Base-by-base conservation (phyloP, 2,888 invertebrate genomes). In the Apamea anceps region DNA sequence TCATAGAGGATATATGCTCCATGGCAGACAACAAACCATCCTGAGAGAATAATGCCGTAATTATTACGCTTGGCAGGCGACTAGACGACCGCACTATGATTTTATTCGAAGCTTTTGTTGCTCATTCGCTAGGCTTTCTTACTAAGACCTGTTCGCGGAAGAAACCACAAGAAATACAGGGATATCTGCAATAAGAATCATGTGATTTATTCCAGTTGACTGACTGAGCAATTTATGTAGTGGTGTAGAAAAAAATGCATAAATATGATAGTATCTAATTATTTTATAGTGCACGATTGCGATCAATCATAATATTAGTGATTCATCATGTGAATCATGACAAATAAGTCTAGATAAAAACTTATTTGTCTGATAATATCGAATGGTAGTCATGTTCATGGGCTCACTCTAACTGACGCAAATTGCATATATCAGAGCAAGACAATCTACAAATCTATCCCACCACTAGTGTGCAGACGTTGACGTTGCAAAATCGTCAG, bases 401-500 rank as follows among this genome's bases (percentile, higher is more conserved):
- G 45, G 37, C 13, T 60, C 13, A 12, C 12, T 77, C 13, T 73
- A 73, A 68, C 48, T 77, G 66, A 75, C 48, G 67, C 32, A 77
- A 85, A 77, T 66, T 45, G 32, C 60, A 73, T 73, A 73, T 73
- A 57, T 76, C 80, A 72, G 65, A 75, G 25, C 28, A 28, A 74
- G 45, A 74, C 65, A 77, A 82, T 85, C 73, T 76, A 71, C 72
- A 86, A 81, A 80, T 76, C 42, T 60, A 81, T 80, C 62, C 76
- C 71, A 84, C 86, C 80, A 89, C 84, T 89, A 91, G 89, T 89
- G 86, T 90, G 89, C 90, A 90, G 91, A 91, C 90, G 84, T 87
- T 85, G 87, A 90, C 91, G 90, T 95, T 94, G 91, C 91, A 94
- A 94, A 95, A 96, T 88, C 87, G 88, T 89, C 90, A 89, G 82